Base-by-base conservation (phyloP, 2,113 vertebrate species). In the Coptodon bakossiorum region DNA sequence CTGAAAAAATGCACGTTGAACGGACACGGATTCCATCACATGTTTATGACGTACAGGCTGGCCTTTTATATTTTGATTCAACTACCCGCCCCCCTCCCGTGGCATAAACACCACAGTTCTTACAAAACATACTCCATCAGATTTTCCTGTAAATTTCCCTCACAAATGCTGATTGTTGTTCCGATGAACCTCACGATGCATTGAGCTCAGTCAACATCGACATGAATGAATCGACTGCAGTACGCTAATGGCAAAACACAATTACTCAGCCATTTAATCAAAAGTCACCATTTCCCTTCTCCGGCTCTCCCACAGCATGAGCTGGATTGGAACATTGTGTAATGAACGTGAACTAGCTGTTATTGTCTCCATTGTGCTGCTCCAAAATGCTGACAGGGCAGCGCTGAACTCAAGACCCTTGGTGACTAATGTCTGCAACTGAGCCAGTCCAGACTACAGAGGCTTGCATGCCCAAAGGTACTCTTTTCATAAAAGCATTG, bases 301-400 rank as follows among this genome's bases (percentile, higher is more conserved):
- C 9, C 11, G 5, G 22, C 45, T 2, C 13, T 34, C 11, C 24
- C 13, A 31, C 29, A 84, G 38, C 27, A 79, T 1, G 2, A 81
- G 31, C 66, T 54, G 6, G 19, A 84, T 17, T 34, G 24, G 16
- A 53, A 80, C 8, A 31, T n/a, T 76, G 73, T 80, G 78, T 68
- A 85, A 94, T 89, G 83, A 89, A 92, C 34, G 48, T 56, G 16
- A 73, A 76, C 54, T 63, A 82, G 27, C 80, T 90, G 79, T 68
- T 86, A 80, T 79, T 89, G 54, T 84, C 85, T 84, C 52, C 24
- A 87, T 56, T 91, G 56, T 80, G 80, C 68, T 86, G 34, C 61
- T 68, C 34, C 57, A 34, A 29, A 87, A 59, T 34, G 83, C 78
- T 73, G 78, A 85, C 83, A 68, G 57, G 9, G 27, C 57, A 61